Evolutionary conservation across 1,140 invertebrate genomes (phyloP).

Genomic region (Trichonephila clavipes): DNA sequence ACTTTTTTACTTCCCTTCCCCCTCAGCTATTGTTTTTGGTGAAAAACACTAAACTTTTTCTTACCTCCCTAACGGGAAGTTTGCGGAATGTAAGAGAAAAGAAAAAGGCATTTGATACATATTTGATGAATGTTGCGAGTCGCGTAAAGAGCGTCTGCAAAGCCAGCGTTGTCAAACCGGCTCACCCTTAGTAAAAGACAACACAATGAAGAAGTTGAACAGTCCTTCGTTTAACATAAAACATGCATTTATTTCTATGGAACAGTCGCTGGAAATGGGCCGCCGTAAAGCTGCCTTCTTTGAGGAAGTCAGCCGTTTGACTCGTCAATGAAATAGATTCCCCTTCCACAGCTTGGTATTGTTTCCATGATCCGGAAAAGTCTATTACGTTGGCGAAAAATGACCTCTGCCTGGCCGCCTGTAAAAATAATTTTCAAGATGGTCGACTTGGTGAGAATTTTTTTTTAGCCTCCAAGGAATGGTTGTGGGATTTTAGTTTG

Average conservation of each 20-base stretch:
- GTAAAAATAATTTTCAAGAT: constrained; percentile 72
- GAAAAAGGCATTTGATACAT: constrained; percentile 73
- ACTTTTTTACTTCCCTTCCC: constrained; percentile 33
- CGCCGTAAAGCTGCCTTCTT: constrained; percentile 54
- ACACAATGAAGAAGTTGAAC: constrained; percentile 68
- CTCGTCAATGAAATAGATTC: constrained; percentile 70
- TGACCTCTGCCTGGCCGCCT: constrained; percentile 33
- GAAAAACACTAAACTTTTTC: not conserved
- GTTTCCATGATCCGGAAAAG: constrained; percentile 56
- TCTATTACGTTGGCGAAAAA: constrained; percentile 60
- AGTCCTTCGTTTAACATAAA: constrained; percentile 71
- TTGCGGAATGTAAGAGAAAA: constrained; percentile 18
- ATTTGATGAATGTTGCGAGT: constrained; percentile 73
- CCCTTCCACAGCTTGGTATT: constrained; percentile 7
- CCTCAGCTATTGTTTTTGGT: constrained; percentile 62
- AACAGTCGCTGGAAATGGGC: constrained; percentile 48
- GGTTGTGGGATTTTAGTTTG: not conserved
- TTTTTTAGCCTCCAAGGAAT: not conserved
- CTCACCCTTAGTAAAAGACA: constrained; percentile 51
- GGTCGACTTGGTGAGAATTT: constrained; percentile 36
- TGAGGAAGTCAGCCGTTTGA: constrained; percentile 39
- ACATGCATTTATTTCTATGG: constrained; percentile 74
- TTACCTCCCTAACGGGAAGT: not conserved
- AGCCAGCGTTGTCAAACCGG: constrained; percentile 62
- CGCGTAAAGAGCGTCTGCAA: constrained; percentile 31